Evolutionary conservation across 2,888 invertebrate genomes (phyloP).

Genomic region (Caenorhabditis sp.): DNA sequence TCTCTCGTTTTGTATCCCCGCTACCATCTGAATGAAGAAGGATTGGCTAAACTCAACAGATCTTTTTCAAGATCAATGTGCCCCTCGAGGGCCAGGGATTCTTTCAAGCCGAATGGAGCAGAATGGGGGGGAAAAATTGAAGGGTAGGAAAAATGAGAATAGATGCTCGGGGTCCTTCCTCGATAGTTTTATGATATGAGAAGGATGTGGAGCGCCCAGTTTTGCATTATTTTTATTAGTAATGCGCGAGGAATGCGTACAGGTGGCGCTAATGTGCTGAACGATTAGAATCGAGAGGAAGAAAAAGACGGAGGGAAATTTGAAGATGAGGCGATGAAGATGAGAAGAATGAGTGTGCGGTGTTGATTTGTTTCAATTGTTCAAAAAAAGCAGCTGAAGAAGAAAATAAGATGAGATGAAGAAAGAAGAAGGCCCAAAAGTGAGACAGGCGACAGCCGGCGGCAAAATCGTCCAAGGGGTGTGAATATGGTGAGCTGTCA

Average conservation of each 20-base stretch:
- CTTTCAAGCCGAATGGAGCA: neutral
- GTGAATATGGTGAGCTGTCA: constrained; percentile 67
- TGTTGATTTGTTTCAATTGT: constrained; percentile 49
- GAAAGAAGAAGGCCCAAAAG: constrained; percentile 44
- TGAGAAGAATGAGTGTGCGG: constrained; percentile 45
- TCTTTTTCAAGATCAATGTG: constrained; percentile 61
- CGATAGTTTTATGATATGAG: constrained; percentile 58
- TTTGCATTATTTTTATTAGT: constrained; percentile 48
- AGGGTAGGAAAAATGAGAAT: constrained; percentile 3
- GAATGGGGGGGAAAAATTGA: constrained; percentile 2
- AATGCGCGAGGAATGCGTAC: constrained; percentile 61
- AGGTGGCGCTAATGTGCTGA: constrained; percentile 64
- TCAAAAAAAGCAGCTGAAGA: constrained; percentile 54
- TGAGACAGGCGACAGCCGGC: constrained; percentile 46
- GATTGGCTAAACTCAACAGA: constrained; percentile 61
- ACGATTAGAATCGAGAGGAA: constrained; percentile 63
- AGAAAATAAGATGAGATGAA: constrained; percentile 3
- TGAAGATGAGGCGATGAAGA: constrained; percentile 33
- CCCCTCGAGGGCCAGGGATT: constrained; percentile 31
- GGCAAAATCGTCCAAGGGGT: constrained; percentile 29
- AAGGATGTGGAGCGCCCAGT: constrained; percentile 7
- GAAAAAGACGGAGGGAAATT: constrained; percentile 43
- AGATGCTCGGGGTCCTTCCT: constrained; percentile 13
- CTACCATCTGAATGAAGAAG: constrained; percentile 49
- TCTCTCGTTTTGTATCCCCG: constrained; percentile 21